These are phyloP conservation scores for Brachyptera risi DNA, from an alignment of 2,888 invertebrate species.

Conservation along the genomic window DNA sequence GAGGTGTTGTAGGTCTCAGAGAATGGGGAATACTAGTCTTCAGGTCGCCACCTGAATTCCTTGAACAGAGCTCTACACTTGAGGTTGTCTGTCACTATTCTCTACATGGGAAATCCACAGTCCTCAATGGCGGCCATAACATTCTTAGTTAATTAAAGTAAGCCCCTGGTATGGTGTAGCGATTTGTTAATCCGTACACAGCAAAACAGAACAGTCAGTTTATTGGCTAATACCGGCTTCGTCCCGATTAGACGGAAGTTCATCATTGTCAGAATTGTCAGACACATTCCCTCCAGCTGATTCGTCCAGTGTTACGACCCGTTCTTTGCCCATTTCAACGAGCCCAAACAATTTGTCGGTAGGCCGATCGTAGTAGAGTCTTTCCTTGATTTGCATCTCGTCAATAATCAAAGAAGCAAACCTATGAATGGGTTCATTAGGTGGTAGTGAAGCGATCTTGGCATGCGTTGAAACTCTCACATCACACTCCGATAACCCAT, in stretches of 20 bases:
- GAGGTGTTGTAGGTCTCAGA: not conserved
- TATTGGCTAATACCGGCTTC: not conserved
- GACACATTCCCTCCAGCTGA: too few relatives aligned
- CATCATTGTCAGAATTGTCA: not conserved
- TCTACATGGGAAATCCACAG: not conserved
- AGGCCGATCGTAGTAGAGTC: not conserved
- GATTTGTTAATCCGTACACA: not conserved
- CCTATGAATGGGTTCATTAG: not conserved
- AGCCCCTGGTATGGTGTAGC: not conserved
- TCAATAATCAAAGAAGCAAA: not conserved
- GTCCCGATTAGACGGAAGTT: not conserved
- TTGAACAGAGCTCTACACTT: not conserved
- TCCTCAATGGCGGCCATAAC: not conserved
- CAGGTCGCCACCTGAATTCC: not conserved
- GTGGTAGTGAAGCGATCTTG: not conserved
- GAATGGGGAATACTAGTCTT: not conserved
- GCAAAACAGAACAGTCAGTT: not conserved
- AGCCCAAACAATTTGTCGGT: not conserved
- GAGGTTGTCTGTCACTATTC: not conserved
- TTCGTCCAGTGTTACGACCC: too few relatives aligned
- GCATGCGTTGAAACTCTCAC: not conserved
- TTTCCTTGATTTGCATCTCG: not conserved
- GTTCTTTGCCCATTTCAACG: not conserved
- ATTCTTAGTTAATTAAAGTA: not conserved
- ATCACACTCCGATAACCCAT: not conserved